Percentiles rank a stretch among this genome's conserved stretches.
Evolutionary conservation across 2,797 vertebrate genomes (phyloP).

Genomic region (Schizopygopsis pylzovi): DNA sequence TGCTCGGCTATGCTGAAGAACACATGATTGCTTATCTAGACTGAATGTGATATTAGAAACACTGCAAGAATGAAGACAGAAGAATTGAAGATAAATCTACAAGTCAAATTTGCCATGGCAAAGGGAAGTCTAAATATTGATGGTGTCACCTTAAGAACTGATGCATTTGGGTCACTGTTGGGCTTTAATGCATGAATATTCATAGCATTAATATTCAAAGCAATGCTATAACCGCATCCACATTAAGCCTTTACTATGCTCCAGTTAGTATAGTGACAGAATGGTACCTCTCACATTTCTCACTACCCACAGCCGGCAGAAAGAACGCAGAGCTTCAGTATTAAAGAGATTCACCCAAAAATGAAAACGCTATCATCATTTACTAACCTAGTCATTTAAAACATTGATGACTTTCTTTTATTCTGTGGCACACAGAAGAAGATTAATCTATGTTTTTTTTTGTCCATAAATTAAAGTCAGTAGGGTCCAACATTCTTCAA

Average conservation of each 20-base stretch:
- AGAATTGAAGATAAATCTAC: background rate
- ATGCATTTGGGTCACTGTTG: slow-evolving; percentile 18
- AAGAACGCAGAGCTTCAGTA: background rate
- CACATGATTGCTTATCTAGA: slow-evolving; percentile 27
- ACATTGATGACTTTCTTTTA: background rate
- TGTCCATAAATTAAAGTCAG: background rate
- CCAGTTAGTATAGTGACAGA: slow-evolving; percentile 27
- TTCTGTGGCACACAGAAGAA: background rate
- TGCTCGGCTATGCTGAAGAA: slow-evolving; percentile 20
- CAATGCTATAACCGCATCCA: slow-evolving; percentile 8
- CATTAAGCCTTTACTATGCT: slow-evolving; percentile 42
- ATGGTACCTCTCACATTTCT: slow-evolving; percentile 1
- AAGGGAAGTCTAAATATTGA: slow-evolving; percentile 37
- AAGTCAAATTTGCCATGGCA: slow-evolving; percentile 12
- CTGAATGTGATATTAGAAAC: slow-evolving; percentile 19
- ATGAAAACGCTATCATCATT: background rate
- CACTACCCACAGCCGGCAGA: slow-evolving; percentile 8
- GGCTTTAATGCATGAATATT: slow-evolving; percentile 36
- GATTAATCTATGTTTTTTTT: background rate
- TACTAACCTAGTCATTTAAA: background rate
- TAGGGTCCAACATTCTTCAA: background rate
- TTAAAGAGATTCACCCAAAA: background rate
- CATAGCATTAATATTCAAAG: slow-evolving; percentile 24
- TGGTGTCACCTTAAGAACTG: slow-evolving; percentile 21
- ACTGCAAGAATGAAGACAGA: background rate